These are phyloP conservation scores for Malurus alboscapulatus DNA, from an alignment of 2,113 vertebrate species.

Conservation along the genomic window DNA sequence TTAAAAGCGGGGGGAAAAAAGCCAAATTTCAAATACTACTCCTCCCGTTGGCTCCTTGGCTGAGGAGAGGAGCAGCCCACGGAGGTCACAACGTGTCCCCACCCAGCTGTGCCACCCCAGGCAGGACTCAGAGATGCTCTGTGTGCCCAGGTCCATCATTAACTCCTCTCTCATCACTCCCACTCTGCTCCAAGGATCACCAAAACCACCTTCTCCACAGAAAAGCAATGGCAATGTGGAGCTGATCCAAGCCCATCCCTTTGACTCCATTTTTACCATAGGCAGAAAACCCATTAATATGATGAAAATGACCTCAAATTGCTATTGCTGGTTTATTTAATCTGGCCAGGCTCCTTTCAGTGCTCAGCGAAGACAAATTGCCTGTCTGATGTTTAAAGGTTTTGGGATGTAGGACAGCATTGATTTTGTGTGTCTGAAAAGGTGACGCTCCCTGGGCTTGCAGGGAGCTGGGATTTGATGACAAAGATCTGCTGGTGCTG, in stretches of 20 bases:
- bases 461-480: not conserved
- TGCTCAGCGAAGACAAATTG: constrained; percentile 36
- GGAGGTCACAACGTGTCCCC: not conserved
- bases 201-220: not conserved
- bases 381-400: constrained; percentile 23
- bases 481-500: not conserved
- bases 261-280: not conserved
- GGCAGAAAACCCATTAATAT: not conserved
- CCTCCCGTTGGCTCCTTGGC: rapidly evolving
- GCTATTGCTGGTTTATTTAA: constrained; percentile 15
- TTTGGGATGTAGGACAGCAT: constrained; percentile 5
- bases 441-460: not conserved
- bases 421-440: constrained; percentile 1
- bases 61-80: not conserved
- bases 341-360: not conserved
- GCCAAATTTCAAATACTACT: not conserved
- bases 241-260: not conserved
- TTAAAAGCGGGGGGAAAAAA: rapidly evolving
- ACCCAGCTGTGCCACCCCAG: not conserved
- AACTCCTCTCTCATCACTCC: not conserved
- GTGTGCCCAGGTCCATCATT: not conserved
- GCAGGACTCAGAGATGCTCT: not conserved
- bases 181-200: not conserved
- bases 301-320: constrained; percentile 4
- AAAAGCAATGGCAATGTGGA: rapidly evolving